Evolutionary conservation across 2,113 vertebrate species (phyloP).

Genomic region (Dasyornis broadbenti): DNA sequence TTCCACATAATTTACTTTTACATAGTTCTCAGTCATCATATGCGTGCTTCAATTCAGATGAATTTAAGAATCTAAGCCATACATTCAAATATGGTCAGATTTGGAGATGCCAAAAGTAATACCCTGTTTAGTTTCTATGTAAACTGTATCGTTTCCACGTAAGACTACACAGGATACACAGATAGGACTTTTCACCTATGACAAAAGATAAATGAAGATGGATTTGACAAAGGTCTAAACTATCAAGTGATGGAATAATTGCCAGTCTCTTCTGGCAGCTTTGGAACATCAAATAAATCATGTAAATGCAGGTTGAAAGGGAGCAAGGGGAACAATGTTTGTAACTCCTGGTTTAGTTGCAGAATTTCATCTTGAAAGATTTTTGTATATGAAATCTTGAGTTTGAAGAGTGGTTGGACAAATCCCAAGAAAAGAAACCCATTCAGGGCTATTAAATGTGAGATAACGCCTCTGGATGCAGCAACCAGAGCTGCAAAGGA

Average conservation of each 20-base stretch:
- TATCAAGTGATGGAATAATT: background rate
- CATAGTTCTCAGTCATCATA: background rate
- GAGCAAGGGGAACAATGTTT: background rate
- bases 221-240: background rate
- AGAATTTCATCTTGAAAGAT: background rate
- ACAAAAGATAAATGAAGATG: background rate
- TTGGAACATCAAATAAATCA: background rate
- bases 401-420: background rate
- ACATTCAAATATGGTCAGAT: background rate
- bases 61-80: background rate
- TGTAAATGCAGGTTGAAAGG: background rate
- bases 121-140: background rate
- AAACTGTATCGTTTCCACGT: background rate
- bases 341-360: background rate
- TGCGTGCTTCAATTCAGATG: background rate
- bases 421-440: background rate
- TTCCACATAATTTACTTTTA: background rate
- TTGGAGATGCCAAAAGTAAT: background rate
- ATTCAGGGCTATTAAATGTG: background rate
- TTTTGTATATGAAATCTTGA: background rate
- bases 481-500: background rate
- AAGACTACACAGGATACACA: background rate
- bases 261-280: background rate
- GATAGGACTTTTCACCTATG: background rate
- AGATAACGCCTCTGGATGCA: background rate